These are phyloP conservation scores for Gymnobelideus leadbeateri DNA, from an alignment of 2,113 vertebrate species.

Conservation along the genomic window DNA sequence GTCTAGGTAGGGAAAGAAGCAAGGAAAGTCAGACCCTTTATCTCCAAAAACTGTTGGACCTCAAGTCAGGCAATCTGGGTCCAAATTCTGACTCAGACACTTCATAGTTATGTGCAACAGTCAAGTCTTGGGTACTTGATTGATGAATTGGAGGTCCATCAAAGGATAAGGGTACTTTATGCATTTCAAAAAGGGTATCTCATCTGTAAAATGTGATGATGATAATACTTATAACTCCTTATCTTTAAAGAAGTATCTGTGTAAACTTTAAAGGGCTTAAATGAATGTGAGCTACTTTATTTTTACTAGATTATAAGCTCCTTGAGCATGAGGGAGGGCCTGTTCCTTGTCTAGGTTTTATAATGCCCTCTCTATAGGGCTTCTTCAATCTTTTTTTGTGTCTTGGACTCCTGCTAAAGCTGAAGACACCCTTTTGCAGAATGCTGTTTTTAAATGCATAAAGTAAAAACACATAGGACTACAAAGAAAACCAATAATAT, in stretches of 20 bases:
- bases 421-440: not conserved
- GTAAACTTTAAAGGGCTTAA: not conserved
- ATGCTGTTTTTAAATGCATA: not conserved
- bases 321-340: not conserved
- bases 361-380: not conserved
- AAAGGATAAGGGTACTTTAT: too few species aligned
- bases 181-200: not conserved
- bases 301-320: not conserved
- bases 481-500: not conserved
- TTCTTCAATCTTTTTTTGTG: not conserved
- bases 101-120: not conserved
- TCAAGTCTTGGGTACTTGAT: not conserved
- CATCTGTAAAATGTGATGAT: not conserved
- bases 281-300: not conserved
- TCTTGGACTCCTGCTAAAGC: not conserved
- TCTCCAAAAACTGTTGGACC: constrained; percentile 1
- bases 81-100: not conserved
- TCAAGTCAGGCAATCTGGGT: not conserved
- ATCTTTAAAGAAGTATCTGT: not conserved
- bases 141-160: too few species aligned
- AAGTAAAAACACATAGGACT: not conserved
- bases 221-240: not conserved
- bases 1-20: not conserved
- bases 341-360: not conserved
- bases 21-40: constrained; percentile 18